Conservation (phyloP, 1,140 invertebrate species). For the Antheraea pernyi region DNA sequence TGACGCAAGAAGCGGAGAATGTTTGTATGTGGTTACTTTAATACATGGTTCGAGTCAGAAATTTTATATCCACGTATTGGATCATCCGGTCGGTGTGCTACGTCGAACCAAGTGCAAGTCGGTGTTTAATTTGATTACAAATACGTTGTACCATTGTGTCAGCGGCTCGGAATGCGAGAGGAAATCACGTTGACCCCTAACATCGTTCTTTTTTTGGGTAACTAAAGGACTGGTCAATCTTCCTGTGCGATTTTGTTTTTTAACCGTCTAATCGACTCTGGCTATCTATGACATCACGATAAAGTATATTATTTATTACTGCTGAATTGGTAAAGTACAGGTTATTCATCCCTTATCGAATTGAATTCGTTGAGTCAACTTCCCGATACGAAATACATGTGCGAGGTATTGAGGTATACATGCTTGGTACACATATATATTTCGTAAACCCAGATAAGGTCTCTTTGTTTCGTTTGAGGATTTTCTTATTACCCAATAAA, state of each 20-base stretch:
- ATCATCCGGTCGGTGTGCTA: constrained; percentile 59
- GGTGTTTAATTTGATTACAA: constrained; percentile 68
- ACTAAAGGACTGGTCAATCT: constrained; percentile 52
- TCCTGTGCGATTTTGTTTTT: constrained; percentile 37
- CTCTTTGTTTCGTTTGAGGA: too few relatives aligned
- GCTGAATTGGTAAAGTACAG: constrained; percentile 18
- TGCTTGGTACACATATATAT: too few relatives aligned
- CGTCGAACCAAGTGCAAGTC: constrained; percentile 55
- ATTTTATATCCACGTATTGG: constrained; percentile 61
- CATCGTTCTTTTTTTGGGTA: constrained; percentile 62
- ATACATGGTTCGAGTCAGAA: constrained; percentile 46
- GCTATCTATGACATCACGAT: constrained; percentile 24
- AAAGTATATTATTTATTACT: constrained; percentile 19
- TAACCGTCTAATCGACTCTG: neutral
- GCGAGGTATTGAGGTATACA: too few relatives aligned
- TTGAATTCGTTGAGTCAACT: too few relatives aligned
- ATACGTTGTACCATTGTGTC: constrained; percentile 51
- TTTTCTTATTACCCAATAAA: too few relatives aligned
- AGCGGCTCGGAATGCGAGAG: constrained; percentile 69
- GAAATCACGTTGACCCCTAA: constrained; percentile 73
- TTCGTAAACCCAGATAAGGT: too few relatives aligned
- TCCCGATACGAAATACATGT: too few relatives aligned
- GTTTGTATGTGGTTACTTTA: constrained; percentile 39
- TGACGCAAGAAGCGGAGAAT: constrained; percentile 50
- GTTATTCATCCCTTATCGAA: constrained; percentile 26